A percentile compares a stretch with the other conserved stretches of the same genome.
phyloP scores from a whole-genome alignment of 23 tunicate species.

The Styela clava region DNA sequence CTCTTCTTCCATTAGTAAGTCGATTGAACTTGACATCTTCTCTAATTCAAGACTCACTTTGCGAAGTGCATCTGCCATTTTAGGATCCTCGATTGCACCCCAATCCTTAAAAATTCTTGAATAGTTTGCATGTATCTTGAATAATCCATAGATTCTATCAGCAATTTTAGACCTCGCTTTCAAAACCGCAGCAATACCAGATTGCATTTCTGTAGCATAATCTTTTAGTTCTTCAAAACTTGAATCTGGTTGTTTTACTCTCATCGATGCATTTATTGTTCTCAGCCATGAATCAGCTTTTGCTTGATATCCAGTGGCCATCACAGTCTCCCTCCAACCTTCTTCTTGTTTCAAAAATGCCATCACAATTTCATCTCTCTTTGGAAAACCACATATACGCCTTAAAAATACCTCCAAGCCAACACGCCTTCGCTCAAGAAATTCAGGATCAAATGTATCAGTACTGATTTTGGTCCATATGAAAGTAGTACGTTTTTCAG shows the following conservation, averaged over 20 bases:
- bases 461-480: conserved; percentile 81
- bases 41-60: conserved; percentile 61
- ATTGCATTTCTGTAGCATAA: conserved; percentile 65
- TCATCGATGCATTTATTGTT: conserved; percentile 73
- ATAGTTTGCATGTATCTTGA: conserved; percentile 90
- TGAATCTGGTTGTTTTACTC: conserved; percentile 73
- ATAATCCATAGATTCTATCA: conserved; percentile 80
- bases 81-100: conserved; percentile 57
- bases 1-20: conserved; percentile 79
- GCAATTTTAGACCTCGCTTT: conserved; percentile 89
- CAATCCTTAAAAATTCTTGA: conserved; percentile 61
- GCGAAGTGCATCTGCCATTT: conserved; percentile 47
- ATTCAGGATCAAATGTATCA: conserved; percentile 77
- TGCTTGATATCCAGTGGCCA: conserved; percentile 80
- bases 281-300: conserved; percentile 84
- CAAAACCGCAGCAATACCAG: conserved; percentile 44
- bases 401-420: conserved; percentile 84
- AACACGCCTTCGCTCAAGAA: conserved; percentile 66
- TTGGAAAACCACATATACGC: conserved; percentile 48
- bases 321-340: conserved; percentile 59
- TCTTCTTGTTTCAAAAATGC: conserved; percentile 61
- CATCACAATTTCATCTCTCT: conserved; percentile 46
- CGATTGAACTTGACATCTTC: conserved; percentile 62
- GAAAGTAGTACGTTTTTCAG: conserved; percentile 78
- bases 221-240: conserved; percentile 74